Evolutionary conservation across 2,113 vertebrate species (phyloP).

Genomic region (Zonotrichia leucophrys): DNA sequence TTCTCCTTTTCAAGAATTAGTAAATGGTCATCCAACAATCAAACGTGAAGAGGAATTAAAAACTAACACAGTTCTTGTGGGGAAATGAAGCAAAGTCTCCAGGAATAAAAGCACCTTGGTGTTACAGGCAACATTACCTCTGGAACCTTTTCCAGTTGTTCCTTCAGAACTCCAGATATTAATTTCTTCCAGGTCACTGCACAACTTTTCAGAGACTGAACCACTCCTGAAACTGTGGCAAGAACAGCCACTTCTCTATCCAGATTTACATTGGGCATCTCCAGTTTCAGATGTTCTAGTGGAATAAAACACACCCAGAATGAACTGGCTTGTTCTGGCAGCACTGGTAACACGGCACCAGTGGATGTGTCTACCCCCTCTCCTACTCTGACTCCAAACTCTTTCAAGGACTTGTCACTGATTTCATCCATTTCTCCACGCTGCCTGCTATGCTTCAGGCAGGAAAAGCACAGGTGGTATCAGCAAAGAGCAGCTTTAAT

Average conservation of each 20-base stretch:
- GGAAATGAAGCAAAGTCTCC: not conserved
- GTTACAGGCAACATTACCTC: constrained; percentile 70
- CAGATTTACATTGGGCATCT: constrained; percentile 83
- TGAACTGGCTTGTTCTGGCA: not conserved
- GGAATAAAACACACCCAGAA: not conserved
- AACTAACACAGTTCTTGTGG: not conserved
- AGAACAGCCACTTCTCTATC: constrained; percentile 70
- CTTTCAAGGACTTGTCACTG: not conserved
- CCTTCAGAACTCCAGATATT: constrained; percentile 80
- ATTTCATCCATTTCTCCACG: not conserved
- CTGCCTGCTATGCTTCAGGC: not conserved
- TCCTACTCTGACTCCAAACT: not conserved
- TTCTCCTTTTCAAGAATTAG: not conserved
- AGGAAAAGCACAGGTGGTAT: not conserved
- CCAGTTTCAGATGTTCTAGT: constrained; percentile 78
- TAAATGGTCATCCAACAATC: not conserved
- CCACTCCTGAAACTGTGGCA: constrained; percentile 55
- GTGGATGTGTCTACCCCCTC: not conserved
- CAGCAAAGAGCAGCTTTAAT: not conserved
- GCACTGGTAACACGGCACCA: fast-evolving
- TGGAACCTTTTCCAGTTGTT: constrained; percentile 81
- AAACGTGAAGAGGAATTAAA: not conserved
- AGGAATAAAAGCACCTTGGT: not conserved
- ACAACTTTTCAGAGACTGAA: constrained; percentile 81
- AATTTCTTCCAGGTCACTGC: constrained; percentile 86